A percentile compares a stretch with the other conserved stretches of the same genome.
Evolutionary conservation across 35 echinoderm and acorn worm genomes (phyloP).

Genomic region (Ptychodera flava): DNA sequence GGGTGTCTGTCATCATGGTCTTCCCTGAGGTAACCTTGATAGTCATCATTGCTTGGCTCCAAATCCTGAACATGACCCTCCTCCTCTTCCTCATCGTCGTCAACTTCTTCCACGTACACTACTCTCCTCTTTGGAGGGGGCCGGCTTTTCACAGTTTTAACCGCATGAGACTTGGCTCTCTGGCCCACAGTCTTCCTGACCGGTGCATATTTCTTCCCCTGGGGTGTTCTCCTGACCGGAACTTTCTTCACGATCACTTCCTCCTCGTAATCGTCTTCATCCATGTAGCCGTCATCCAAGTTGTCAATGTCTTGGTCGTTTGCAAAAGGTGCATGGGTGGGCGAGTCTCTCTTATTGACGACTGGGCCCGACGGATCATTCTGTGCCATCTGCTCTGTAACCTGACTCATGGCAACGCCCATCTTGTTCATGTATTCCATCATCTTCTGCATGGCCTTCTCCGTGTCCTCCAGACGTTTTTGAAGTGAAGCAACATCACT

Average conservation of each 20-base stretch:
- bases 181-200: not conserved
- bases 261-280: conserved; percentile 19
- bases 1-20: too few species aligned
- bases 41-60: not conserved
- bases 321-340: not conserved
- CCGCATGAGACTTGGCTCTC: not conserved
- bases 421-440: conserved; percentile 98
- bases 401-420: conserved; percentile 80
- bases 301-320: not conserved
- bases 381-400: conserved; percentile 59
- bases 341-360: not conserved
- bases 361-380: conserved; percentile 32
- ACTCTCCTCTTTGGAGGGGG: not conserved
- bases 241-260: not conserved
- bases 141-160: not conserved
- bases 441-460: conserved; percentile 86
- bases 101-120: not conserved
- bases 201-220: not conserved
- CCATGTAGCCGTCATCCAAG: not conserved
- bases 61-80: conserved; percentile 24
- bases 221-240: not conserved
- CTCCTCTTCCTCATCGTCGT: conserved; percentile 13
- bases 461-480: conserved; percentile 64
- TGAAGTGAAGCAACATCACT: conserved; percentile 52
- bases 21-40: not conserved